Percentiles rank a stretch among this genome's conserved stretches.
phyloP scores from a whole-genome alignment of 2,113 vertebrate species.

The Phodopus roborovskii region DNA sequence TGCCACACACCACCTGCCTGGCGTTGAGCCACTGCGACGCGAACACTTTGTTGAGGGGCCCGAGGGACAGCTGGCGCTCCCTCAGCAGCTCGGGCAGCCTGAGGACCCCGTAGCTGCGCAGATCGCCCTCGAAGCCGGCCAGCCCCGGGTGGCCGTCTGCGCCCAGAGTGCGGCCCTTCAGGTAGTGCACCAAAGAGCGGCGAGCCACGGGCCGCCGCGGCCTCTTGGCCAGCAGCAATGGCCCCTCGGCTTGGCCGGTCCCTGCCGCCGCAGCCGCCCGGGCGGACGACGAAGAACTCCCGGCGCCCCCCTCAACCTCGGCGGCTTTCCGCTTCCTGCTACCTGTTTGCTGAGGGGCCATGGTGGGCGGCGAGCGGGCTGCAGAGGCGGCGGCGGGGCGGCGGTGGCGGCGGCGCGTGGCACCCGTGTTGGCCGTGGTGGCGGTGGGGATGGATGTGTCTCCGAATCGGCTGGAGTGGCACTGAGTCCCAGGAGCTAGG shows the following conservation, averaged over 20 bases:
- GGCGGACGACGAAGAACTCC: not conserved
- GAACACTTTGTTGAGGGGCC: constrained; percentile 77
- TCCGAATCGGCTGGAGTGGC: not conserved
- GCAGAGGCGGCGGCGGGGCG: not conserved
- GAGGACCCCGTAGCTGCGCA: constrained; percentile 15
- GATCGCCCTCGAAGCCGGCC: not conserved
- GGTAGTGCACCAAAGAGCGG: constrained; percentile 52
- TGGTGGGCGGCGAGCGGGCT: not conserved
- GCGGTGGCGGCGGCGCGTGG: not conserved
- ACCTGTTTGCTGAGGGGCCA: constrained; percentile 70
- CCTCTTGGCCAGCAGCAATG: constrained; percentile 5
- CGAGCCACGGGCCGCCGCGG: not conserved
- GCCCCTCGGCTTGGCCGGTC: not conserved
- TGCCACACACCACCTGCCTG: constrained; percentile 78
- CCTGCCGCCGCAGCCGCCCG: not conserved
- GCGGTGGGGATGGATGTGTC: not conserved
- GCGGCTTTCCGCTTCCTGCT: constrained; percentile 69
- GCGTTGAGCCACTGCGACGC: constrained; percentile 74
- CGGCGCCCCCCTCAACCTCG: not conserved
- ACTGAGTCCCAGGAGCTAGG: not conserved
- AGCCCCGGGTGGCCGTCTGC: not conserved
- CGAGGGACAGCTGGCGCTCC: constrained; percentile 57
- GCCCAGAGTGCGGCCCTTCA: constrained; percentile 52
- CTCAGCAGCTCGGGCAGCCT: constrained; percentile 38
- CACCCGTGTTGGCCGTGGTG: not conserved